phyloP scores from a whole-genome alignment of 2,797 vertebrate species.

The Gymnoscopelus microlampas region DNA sequence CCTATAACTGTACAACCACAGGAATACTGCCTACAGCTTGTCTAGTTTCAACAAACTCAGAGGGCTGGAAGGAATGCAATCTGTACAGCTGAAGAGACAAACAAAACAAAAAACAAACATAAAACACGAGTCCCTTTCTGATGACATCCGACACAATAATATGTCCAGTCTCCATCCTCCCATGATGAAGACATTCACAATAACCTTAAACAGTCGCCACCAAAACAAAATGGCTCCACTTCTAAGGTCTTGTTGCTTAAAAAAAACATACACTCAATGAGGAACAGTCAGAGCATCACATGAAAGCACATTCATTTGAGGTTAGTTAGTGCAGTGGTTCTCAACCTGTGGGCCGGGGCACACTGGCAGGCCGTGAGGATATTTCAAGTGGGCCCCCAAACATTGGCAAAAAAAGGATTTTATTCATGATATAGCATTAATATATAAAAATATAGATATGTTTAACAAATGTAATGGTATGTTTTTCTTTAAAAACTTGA shows the following conservation, averaged over 20 bases:
- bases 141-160: constrained; percentile 12
- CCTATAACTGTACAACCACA: constrained; percentile 25
- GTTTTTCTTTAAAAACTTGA: no score
- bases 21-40: constrained; percentile 22
- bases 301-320: constrained; percentile 4
- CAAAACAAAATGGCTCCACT: constrained; percentile 6
- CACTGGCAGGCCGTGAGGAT: no score
- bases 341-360: no score
- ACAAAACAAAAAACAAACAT: constrained; percentile 8
- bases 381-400: no score
- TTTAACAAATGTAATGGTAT: no score
- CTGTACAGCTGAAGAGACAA: constrained; percentile 43
- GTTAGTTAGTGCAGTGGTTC: neutral
- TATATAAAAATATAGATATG: no score
- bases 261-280: neutral
- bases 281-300: neutral
- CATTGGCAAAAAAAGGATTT: no score
- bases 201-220: constrained; percentile 10
- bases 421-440: no score
- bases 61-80: constrained; percentile 40
- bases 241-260: constrained; percentile 14
- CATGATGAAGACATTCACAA: constrained; percentile 15
- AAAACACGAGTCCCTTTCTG: constrained; percentile 18
- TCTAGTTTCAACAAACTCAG: constrained; percentile 33
- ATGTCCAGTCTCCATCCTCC: constrained; percentile 6